A percentile compares a stretch with the other conserved stretches of the same genome.
phyloP scores from a whole-genome alignment of 2,797 vertebrate genomes.

The Myotis findleyi region DNA sequence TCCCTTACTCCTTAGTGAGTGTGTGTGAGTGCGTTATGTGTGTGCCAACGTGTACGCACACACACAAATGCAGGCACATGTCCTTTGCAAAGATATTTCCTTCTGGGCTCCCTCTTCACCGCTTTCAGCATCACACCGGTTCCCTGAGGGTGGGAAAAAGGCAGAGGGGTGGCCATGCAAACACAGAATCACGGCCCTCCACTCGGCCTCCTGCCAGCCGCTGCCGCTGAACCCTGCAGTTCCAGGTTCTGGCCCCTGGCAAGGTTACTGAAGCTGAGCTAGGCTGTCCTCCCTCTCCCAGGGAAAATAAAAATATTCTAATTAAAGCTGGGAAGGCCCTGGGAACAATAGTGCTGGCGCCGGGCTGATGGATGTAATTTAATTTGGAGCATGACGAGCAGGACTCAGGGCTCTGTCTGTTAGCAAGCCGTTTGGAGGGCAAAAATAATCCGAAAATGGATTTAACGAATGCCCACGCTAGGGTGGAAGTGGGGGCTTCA shows the following conservation, averaged over 20 bases:
- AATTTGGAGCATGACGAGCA: constrained; percentile 73
- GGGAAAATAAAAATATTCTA: constrained; percentile 83
- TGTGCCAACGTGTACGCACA: background rate
- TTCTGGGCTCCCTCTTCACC: background rate
- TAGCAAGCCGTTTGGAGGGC: constrained; percentile 51
- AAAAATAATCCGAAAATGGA: background rate
- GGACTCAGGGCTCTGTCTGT: constrained; percentile 20
- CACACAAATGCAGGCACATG: background rate
- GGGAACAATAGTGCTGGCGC: constrained; percentile 75
- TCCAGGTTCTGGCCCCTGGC: constrained; percentile 66
- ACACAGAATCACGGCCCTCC: background rate
- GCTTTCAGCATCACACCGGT: background rate
- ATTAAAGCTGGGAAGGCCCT: constrained; percentile 78
- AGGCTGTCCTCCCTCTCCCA: constrained; percentile 61
- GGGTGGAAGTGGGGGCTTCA: fast-evolving
- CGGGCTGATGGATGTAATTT: constrained; percentile 75
- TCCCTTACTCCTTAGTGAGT: background rate
- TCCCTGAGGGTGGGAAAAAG: background rate
- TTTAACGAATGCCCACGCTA: fast-evolving
- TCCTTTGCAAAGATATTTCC: constrained; percentile 56
- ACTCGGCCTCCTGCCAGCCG: background rate
- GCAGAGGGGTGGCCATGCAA: background rate
- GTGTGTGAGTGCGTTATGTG: background rate
- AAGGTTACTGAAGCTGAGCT: constrained; percentile 77
- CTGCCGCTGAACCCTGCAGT: constrained; percentile 40